These are phyloP conservation scores for Argyresthia goedartella DNA, from an alignment of 2,888 invertebrate species.

Conservation along the genomic window DNA sequence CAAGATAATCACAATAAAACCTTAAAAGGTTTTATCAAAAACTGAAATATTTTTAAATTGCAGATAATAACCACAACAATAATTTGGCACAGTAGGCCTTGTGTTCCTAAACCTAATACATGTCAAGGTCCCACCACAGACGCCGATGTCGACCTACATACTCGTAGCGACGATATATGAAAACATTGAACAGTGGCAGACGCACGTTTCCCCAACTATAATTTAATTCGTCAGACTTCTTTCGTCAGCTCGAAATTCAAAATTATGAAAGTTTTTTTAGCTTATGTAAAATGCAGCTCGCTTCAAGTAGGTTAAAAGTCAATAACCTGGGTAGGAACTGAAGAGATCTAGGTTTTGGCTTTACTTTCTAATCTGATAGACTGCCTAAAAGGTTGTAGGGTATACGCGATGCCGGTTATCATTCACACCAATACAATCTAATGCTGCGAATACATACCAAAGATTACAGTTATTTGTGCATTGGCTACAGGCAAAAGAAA, in stretches of 20 bases:
- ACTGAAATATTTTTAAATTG: too few species aligned
- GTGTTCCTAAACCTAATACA: not conserved
- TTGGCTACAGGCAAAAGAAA: too few species aligned
- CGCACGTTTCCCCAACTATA: not conserved
- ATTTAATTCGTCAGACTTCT: conserved; percentile 12
- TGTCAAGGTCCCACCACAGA: conserved; percentile 1
- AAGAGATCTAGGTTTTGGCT: conserved; percentile 43
- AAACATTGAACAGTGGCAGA: not conserved
- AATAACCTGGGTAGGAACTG: conserved; percentile 37
- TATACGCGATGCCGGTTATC: not conserved
- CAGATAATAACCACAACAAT: too few species aligned
- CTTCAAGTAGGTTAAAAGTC: conserved; percentile 58
- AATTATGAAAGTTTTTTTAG: conserved; percentile 57
- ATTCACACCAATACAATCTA: not conserved
- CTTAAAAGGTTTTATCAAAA: too few species aligned
- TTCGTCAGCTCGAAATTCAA: conserved; percentile 41
- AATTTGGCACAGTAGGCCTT: too few species aligned
- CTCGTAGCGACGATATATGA: not conserved
- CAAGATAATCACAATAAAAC: too few species aligned
- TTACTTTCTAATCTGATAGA: conserved; percentile 62
- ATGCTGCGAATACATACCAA: not conserved
- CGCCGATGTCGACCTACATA: conserved; percentile 3
- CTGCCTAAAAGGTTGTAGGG: conserved; percentile 59
- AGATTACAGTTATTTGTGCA: not conserved
- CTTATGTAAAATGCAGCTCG: conserved; percentile 61